These are phyloP conservation scores for Chymomyza amoena DNA, from an alignment of 2,888 invertebrate genomes.

Conservation along the genomic window DNA sequence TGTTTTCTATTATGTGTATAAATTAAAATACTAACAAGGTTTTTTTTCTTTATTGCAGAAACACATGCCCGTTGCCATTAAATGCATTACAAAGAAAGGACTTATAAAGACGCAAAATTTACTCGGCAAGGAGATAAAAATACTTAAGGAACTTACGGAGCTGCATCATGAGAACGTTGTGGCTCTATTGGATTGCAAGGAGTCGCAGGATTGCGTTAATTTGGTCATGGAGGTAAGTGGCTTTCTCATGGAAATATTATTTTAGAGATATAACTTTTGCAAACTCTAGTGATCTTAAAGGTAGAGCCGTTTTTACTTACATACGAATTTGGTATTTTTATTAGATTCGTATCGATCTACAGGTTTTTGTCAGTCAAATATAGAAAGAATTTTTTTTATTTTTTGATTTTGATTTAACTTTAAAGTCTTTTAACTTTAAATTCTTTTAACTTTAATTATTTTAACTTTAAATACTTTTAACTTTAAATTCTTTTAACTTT, in stretches of 20 bases:
- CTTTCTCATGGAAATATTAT: not conserved
- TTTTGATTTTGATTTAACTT: too few relatives aligned
- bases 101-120: slow-evolving; percentile 98
- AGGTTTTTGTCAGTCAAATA: too few relatives aligned
- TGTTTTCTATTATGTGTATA: not conserved
- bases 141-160: slow-evolving; percentile 97
- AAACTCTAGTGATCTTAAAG: not conserved
- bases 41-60: slow-evolving; percentile 82
- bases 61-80: slow-evolving; percentile 95
- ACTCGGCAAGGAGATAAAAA: slow-evolving; percentile 99
- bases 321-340: too few relatives aligned
- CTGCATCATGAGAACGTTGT: slow-evolving; percentile 99
- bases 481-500: too few relatives aligned
- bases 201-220: slow-evolving; percentile 95
- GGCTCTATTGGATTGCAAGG: slow-evolving; percentile 97
- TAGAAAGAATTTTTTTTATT: too few relatives aligned
- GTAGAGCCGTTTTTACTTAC: too few relatives aligned
- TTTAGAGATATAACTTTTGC: not conserved
- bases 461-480: too few relatives aligned
- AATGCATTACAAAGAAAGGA: slow-evolving; percentile 98
- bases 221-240: slow-evolving; percentile 97
- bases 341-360: too few relatives aligned
- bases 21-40: not conserved
- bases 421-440: too few relatives aligned
- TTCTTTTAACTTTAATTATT: too few relatives aligned